A percentile compares a stretch with the other conserved stretches of the same genome.
phyloP scores from a whole-genome alignment of 2,888 invertebrate genomes.

The Reticulitermes lucifugus region DNA sequence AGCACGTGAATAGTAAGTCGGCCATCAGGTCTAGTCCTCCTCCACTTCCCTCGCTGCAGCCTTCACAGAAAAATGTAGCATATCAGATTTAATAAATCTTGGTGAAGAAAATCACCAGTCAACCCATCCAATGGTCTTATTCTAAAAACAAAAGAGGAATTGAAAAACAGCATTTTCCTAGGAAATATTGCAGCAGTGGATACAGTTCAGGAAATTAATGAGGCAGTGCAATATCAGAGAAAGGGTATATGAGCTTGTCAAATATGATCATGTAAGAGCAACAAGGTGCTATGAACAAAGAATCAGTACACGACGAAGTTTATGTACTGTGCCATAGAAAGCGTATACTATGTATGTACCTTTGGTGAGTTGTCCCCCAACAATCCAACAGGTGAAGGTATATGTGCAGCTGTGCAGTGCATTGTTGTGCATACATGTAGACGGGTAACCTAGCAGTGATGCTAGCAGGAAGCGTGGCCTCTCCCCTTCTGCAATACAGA shows the following conservation, averaged over 20 bases:
- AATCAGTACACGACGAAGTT: too few species aligned
- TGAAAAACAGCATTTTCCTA: too few species aligned
- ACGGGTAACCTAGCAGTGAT: slow-evolving; percentile 70
- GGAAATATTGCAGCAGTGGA: too few species aligned
- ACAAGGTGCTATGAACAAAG: too few species aligned
- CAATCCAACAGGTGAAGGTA: slow-evolving; percentile 80
- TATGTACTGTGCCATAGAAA: slow-evolving; percentile 60
- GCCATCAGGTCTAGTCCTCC: slow-evolving; percentile 59
- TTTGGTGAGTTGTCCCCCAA: slow-evolving; percentile 74
- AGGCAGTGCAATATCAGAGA: too few species aligned
- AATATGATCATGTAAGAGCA: too few species aligned
- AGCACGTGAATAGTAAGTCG: slow-evolving; percentile 80
- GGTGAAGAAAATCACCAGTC: too few species aligned
- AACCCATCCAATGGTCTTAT: too few species aligned
- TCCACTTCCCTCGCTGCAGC: slow-evolving; percentile 55
- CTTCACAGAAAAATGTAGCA: neutral
- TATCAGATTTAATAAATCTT: too few species aligned
- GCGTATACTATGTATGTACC: slow-evolving; percentile 64
- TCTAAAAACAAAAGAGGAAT: too few species aligned
- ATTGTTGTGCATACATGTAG: slow-evolving; percentile 69
- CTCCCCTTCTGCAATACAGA: slow-evolving; percentile 6
- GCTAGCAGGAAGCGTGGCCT: slow-evolving; percentile 43
- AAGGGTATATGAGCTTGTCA: too few species aligned
- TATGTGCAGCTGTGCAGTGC: slow-evolving; percentile 75
- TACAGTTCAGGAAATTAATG: too few species aligned